A percentile compares a stretch with the other conserved stretches of the same genome.
Evolutionary conservation across 1,140 invertebrate genomes (phyloP).

Genomic region (Drosophila azteca): DNA sequence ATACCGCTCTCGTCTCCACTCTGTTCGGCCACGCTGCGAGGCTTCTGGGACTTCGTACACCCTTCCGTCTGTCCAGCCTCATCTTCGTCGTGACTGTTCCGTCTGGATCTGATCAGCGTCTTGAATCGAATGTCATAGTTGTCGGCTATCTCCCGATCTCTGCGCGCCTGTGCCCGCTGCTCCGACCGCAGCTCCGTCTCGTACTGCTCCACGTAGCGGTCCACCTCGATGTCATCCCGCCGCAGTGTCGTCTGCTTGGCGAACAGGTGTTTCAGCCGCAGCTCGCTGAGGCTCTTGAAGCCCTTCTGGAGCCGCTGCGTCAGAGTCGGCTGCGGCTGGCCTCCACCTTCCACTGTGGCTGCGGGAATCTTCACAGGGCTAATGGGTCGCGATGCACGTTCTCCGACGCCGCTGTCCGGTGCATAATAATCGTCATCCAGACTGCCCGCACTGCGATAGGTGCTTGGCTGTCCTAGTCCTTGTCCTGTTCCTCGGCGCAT

Average conservation of each 20-base stretch:
- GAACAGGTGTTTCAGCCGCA: constrained; percentile 74
- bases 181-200: constrained; percentile 64
- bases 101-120: constrained; percentile 42
- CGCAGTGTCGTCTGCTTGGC: constrained; percentile 68
- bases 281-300: constrained; percentile 74
- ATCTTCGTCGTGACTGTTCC: constrained; percentile 53
- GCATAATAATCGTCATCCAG: constrained; percentile 77
- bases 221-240: constrained; percentile 66
- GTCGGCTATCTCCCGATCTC: constrained; percentile 70
- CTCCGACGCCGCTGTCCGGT: constrained; percentile 25
- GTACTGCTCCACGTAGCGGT: constrained; percentile 70
- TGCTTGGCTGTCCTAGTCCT: constrained; percentile 26
- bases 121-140: constrained; percentile 73
- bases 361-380: constrained; percentile 55
- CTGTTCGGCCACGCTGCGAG: constrained; percentile 24
- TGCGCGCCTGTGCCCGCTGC: constrained; percentile 42
- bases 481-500: neutral
- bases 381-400: constrained; percentile 52
- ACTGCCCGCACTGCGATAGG: constrained; percentile 71
- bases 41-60: constrained; percentile 9
- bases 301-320: constrained; percentile 65
- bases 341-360: neutral
- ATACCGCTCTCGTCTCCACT: constrained; percentile 75
- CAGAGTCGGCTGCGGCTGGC: constrained; percentile 14
- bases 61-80: constrained; percentile 9